Conservation (phyloP, 2,888 invertebrate species). For the Cinara cedri region DNA sequence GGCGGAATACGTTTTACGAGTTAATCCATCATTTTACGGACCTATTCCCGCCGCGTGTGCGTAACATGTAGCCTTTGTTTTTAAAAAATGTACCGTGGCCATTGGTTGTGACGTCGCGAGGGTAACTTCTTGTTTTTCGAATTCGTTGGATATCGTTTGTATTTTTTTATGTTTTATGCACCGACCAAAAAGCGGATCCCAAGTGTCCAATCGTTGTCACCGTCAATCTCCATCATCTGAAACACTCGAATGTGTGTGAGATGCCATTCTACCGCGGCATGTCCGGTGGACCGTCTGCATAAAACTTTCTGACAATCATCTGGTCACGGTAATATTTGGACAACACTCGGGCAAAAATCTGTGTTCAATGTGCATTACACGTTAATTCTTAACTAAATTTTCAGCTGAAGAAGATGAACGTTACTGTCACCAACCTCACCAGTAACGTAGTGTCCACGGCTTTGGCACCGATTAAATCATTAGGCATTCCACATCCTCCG, state of each 20-base stretch:
- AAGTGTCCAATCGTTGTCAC: background rate
- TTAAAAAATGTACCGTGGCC: too few species aligned
- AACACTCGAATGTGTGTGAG: background rate
- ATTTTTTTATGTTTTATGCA: background rate
- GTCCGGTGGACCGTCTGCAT: background rate
- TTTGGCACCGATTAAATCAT: background rate
- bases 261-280: background rate
- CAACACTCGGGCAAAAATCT: background rate
- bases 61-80: too few species aligned
- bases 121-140: background rate
- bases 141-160: too few species aligned
- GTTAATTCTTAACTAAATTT: background rate
- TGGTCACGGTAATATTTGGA: background rate
- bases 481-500: constrained; percentile 21
- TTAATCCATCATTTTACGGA: too few species aligned
- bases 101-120: background rate
- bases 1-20: too few species aligned
- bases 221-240: background rate
- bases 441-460: background rate
- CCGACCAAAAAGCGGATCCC: too few species aligned
- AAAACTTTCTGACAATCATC: background rate
- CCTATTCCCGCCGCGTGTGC: too few species aligned
- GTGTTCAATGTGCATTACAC: background rate
- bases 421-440: constrained; percentile 35
- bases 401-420: constrained; percentile 31